Base-by-base conservation (phyloP, 2,888 invertebrate species). In the Eristalis intricaria region DNA sequence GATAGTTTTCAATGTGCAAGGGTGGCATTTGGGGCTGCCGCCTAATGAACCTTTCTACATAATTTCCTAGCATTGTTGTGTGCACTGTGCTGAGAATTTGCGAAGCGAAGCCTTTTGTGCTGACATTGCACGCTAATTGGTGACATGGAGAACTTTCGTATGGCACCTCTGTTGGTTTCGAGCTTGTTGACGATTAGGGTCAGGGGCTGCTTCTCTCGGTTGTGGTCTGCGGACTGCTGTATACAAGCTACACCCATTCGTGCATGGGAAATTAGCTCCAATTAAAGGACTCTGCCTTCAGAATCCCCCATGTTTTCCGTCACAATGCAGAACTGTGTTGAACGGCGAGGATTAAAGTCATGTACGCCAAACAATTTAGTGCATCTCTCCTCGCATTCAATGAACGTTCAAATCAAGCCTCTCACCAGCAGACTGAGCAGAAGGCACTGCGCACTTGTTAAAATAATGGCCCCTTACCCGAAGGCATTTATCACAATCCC, bases 51-150 rank as follows among this genome's bases (percentile, higher is more conserved):
- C 75, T 86, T 78, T 75, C 58, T 68, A 58, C 60, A 79, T 78
- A 79, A 66, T 86, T 75, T 86, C 78, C 78, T 78, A 38, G 29
- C n/a, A 69, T 68, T 77, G 74, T 78, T 74, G 73, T 77, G 58
- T 80, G 35, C 23, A 22, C 50, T n/a, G 19, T 76, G 61, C 8
- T 23, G 26, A 58, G 80, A 56, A 70, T 80, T 80, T 80, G 58
- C 66, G n/a, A 29, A 65, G 26, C 70, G 71, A 76, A 85, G 56
- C 71, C 81, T 81, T 85, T 81, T 76, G 66, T 81, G 63, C 71
- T 86, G 78, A 86, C 82, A 78, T 78, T 78, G 82, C 82, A 78
- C 82, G 38, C 73, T 82, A 85, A 85, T 85, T 85, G 82, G 85
- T 82, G 73, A 66, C 76, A 76, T 61, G 70, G 64, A 82, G 70